Conservation (phyloP, 2,888 invertebrate species). For the Agonum fuliginosum region DNA sequence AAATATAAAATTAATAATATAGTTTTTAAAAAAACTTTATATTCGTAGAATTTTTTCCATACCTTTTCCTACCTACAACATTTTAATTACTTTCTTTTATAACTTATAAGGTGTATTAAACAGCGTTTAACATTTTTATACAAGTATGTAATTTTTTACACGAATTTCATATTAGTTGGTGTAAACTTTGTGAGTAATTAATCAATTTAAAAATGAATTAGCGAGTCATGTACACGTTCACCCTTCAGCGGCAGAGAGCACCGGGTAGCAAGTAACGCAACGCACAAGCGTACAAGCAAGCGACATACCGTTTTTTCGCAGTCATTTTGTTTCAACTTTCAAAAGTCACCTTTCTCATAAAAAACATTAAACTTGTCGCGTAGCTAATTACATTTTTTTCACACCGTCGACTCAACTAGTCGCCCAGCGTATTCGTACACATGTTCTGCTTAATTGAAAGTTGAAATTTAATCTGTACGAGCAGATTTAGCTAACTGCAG, state of each 20-base stretch:
- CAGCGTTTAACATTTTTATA: not conserved
- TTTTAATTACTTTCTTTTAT: not conserved
- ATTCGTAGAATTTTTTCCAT: too few relatives aligned
- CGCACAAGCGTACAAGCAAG: constrained; percentile 23
- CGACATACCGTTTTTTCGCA: constrained; percentile 31
- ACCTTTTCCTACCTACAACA: not conserved
- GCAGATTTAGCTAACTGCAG: constrained; percentile 29
- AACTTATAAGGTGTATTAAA: not conserved
- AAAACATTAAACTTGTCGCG: constrained; percentile 50
- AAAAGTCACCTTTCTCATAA: constrained; percentile 54
- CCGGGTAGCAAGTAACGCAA: too few relatives aligned
- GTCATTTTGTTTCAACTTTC: constrained; percentile 46
- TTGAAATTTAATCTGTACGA: constrained; percentile 14
- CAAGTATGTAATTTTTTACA: not conserved
- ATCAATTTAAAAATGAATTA: constrained; percentile 45
- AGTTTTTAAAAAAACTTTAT: not conserved
- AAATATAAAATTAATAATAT: too few relatives aligned
- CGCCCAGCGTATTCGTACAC: constrained; percentile 9
- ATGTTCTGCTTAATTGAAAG: constrained; percentile 13
- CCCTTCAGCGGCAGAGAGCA: constrained; percentile 1
- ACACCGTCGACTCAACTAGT: constrained; percentile 48
- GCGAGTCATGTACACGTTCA: not conserved
- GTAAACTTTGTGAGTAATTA: constrained; percentile 36
- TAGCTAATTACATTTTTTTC: constrained; percentile 47
- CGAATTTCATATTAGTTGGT: not conserved